Percentiles rank a stretch among this genome's conserved stretches.
phyloP scores from a whole-genome alignment of 2,113 vertebrate species.

The Gyps fulvus region DNA sequence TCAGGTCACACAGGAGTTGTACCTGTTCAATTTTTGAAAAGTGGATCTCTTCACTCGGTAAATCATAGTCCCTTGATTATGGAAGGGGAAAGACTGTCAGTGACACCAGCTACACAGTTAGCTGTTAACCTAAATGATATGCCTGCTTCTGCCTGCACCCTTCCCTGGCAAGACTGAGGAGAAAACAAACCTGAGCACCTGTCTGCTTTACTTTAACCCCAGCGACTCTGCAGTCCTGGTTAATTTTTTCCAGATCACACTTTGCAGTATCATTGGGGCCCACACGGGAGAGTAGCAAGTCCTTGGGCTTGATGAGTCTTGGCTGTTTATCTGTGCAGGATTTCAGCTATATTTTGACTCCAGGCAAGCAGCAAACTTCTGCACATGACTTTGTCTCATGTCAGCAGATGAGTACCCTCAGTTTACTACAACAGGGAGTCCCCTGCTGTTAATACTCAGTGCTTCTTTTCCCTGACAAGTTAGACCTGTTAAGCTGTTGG shows the following conservation, averaged over 20 bases:
- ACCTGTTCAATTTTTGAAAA: not conserved
- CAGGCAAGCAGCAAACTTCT: not conserved
- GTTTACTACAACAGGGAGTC: not conserved
- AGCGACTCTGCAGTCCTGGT: not conserved
- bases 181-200: not conserved
- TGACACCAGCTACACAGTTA: not conserved
- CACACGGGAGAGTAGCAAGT: not conserved
- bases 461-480: not conserved
- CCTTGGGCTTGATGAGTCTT: not conserved
- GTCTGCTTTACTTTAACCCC: not conserved
- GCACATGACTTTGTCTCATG: not conserved
- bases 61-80: not conserved
- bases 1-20: not conserved
- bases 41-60: not conserved
- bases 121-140: not conserved
- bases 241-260: not conserved
- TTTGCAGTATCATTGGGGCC: not conserved
- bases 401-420: not conserved
- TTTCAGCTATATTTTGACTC: not conserved
- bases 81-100: not conserved
- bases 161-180: not conserved
- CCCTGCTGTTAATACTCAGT: not conserved
- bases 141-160: not conserved
- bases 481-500: not conserved
- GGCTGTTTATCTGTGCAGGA: not conserved